A percentile compares a stretch with the other conserved stretches of the same genome.
These are phyloP conservation scores for Corythornis cristatus DNA, from an alignment of 2,113 vertebrate genomes.

Conservation along the genomic window DNA sequence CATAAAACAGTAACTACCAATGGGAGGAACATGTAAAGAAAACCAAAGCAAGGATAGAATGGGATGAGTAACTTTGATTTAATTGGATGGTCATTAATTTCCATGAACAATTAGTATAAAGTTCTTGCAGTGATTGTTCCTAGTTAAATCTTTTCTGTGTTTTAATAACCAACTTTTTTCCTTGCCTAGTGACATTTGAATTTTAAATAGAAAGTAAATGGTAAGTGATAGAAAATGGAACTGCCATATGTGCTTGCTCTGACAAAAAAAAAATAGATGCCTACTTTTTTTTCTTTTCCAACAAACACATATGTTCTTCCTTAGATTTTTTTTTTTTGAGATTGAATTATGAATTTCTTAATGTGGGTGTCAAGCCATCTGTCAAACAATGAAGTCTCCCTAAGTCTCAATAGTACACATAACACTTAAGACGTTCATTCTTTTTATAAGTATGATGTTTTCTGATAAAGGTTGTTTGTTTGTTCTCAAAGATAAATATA, in stretches of 20 bases:
- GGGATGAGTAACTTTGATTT: constrained; percentile 8
- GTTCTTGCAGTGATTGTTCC: background rate
- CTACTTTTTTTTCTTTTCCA: constrained; percentile 9
- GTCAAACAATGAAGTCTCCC: constrained; percentile 8
- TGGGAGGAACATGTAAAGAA: background rate
- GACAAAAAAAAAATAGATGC: background rate
- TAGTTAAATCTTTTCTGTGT: background rate
- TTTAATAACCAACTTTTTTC: background rate
- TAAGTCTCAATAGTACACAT: background rate
- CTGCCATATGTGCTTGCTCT: constrained; percentile 45
- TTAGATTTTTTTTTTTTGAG: background rate
- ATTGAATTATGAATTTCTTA: background rate
- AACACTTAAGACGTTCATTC: background rate
- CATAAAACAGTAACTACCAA: constrained; percentile 30
- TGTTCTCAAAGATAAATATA: background rate
- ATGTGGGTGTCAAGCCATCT: constrained; percentile 37
- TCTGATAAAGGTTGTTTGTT: background rate
- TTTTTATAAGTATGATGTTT: background rate
- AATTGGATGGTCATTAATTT: background rate
- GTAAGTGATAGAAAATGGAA: background rate
- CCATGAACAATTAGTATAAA: background rate
- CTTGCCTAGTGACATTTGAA: constrained; percentile 12
- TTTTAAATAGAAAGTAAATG: constrained; percentile 24
- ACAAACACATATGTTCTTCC: constrained; percentile 33
- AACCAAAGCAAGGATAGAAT: background rate